Conservation (phyloP, 2,797 vertebrate species). For the Pseudomugil gertrudae region DNA sequence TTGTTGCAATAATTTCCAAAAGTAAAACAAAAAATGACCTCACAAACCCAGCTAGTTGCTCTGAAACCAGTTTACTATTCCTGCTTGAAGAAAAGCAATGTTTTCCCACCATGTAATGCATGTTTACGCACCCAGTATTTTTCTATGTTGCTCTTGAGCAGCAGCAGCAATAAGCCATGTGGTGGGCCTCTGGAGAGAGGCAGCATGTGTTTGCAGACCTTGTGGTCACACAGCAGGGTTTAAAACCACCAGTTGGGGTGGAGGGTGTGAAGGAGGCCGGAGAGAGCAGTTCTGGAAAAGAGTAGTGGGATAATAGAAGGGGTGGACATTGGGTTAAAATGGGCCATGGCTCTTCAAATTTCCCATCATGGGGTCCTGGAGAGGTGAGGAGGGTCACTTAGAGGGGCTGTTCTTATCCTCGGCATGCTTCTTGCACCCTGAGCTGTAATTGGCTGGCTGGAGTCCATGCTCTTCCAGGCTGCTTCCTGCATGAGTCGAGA, state of each 20-base stretch:
- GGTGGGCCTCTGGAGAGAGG: constrained; percentile 61
- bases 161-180: constrained; percentile 68
- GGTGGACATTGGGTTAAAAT: constrained; percentile 56
- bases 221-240: constrained; percentile 74
- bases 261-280: constrained; percentile 33
- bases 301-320: constrained; percentile 21
- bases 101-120: constrained; percentile 37
- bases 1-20: constrained; percentile 52
- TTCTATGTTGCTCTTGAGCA: constrained; percentile 46
- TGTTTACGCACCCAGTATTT: constrained; percentile 49
- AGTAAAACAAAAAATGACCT: constrained; percentile 62
- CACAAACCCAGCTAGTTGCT: constrained; percentile 73
- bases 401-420: constrained; percentile 80
- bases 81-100: constrained; percentile 55
- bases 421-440: constrained; percentile 54
- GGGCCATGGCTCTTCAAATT: constrained; percentile 71
- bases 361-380: constrained; percentile 73
- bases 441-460: constrained; percentile 70
- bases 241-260: constrained; percentile 44
- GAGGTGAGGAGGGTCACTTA: constrained; percentile 80
- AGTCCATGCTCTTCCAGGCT: constrained; percentile 57
- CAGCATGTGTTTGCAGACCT: constrained; percentile 79
- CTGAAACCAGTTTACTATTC: constrained; percentile 68
- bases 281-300: constrained; percentile 26
- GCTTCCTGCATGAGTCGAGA: constrained; percentile 76